Evolutionary conservation across 2,797 vertebrate genomes (phyloP).

Genomic region (Sternotherus odoratus): DNA sequence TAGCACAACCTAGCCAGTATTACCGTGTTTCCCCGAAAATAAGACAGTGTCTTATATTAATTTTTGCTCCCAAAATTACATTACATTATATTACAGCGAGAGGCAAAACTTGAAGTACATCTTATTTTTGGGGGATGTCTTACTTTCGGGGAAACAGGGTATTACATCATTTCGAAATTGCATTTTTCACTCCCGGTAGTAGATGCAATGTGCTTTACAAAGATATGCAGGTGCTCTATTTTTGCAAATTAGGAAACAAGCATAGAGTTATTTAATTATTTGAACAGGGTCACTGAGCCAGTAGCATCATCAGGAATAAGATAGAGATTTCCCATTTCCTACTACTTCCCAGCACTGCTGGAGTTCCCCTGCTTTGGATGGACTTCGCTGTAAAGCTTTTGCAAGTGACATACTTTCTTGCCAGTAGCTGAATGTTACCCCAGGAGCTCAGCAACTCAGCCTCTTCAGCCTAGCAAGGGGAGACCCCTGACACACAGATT

Average conservation of each 20-base stretch:
- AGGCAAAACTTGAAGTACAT: no score
- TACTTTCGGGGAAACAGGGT: no score
- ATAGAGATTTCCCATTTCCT: not conserved
- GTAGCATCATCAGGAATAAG: accelerated
- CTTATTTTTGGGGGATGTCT: no score
- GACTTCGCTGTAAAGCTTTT: not conserved
- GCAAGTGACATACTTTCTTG: not conserved
- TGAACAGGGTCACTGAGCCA: accelerated
- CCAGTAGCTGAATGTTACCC: not conserved
- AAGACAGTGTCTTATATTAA: no score
- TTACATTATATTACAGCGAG: no score
- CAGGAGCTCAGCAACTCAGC: not conserved
- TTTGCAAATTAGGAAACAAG: not conserved
- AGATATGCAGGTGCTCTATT: not conserved
- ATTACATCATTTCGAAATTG: accelerated
- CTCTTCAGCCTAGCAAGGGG: accelerated
- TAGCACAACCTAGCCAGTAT: not conserved
- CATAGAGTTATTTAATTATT: not conserved
- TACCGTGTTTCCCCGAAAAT: no score
- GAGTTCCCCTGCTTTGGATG: accelerated
- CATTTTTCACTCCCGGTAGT: not conserved
- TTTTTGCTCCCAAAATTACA: no score
- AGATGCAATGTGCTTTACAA: not conserved
- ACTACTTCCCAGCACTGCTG: accelerated
- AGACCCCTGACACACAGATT: accelerated